Evolutionary conservation across 2,113 vertebrate species (phyloP).

Genomic region (Arvicanthis niloticus): DNA sequence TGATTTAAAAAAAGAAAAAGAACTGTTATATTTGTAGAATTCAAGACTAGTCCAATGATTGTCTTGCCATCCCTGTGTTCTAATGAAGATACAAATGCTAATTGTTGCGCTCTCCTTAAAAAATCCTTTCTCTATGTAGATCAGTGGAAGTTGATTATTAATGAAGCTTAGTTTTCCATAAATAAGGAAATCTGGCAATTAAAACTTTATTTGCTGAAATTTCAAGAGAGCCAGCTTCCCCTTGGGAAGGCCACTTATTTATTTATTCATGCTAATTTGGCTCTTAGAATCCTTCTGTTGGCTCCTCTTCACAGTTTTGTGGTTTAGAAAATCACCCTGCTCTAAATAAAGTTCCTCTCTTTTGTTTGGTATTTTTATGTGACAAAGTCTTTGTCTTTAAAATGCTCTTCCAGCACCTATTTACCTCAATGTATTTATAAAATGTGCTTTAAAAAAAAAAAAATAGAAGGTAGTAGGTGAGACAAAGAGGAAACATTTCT

Average conservation of each 20-base stretch:
- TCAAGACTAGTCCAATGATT: constrained; percentile 47
- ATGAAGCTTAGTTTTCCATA: constrained; percentile 64
- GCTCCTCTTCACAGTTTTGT: constrained; percentile 54
- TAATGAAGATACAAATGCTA: constrained; percentile 65
- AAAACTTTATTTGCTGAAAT: constrained; percentile 73
- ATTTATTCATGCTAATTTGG: constrained; percentile 75
- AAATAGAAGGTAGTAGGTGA: constrained; percentile 17
- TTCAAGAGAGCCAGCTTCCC: constrained; percentile 72
- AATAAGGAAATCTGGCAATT: constrained; percentile 75
- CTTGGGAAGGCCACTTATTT: constrained; percentile 71
- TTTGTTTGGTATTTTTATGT: constrained; percentile 55
- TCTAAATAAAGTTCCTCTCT: constrained; percentile 54
- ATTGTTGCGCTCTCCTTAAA: constrained; percentile 61
- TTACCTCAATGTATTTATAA: constrained; percentile 45
- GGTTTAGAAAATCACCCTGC: constrained; percentile 66
- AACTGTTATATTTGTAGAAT: constrained; percentile 63
- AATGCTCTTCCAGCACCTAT: not conserved
- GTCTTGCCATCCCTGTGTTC: constrained; percentile 57
- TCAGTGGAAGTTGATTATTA: constrained; percentile 73
- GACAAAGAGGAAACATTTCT: constrained; percentile 52
- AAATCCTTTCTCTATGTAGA: constrained; percentile 43
- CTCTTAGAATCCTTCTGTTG: constrained; percentile 71
- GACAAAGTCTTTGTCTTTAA: constrained; percentile 59
- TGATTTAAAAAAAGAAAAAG: constrained; percentile 51
- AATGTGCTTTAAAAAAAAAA: not conserved